Conservation (phyloP, 2,888 invertebrate genomes). For the Clepsis dumicolana region DNA sequence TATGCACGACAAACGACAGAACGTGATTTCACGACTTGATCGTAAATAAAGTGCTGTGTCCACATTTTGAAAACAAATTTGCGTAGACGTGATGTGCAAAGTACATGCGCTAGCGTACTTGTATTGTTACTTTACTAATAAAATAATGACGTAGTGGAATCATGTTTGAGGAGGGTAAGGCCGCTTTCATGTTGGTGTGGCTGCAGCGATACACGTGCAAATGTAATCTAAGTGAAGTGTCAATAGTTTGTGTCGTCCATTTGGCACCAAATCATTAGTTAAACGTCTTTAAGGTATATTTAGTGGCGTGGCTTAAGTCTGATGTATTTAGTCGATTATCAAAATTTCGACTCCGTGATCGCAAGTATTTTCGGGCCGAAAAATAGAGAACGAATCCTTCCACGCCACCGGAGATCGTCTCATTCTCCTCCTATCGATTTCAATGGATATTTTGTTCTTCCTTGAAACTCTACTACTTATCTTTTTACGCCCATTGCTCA, state of each 20-base stretch:
- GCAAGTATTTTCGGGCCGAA: no score
- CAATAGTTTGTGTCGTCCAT: neutral
- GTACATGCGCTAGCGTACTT: constrained; percentile 10
- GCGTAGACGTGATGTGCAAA: constrained; percentile 26
- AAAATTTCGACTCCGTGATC: no score
- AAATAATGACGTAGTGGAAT: constrained; percentile 29
- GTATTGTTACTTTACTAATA: constrained; percentile 18
- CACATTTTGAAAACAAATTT: constrained; percentile 23
- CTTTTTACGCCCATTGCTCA: no score
- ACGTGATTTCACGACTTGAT: constrained; percentile 24
- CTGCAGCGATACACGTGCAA: neutral
- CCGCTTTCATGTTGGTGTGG: neutral
- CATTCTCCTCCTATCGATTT: no score
- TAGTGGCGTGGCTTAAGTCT: no score
- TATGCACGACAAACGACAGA: constrained; percentile 4
- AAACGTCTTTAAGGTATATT: no score
- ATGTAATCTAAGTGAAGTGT: neutral
- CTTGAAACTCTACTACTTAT: no score
- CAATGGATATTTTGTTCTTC: no score
- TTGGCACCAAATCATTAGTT: neutral
- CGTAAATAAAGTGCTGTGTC: constrained; percentile 27
- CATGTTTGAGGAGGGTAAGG: neutral
- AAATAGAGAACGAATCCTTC: no score
- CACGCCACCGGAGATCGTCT: no score
- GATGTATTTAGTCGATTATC: no score